phyloP scores from a whole-genome alignment of 2,797 vertebrate species.

The Alexandromys oeconomus region DNA sequence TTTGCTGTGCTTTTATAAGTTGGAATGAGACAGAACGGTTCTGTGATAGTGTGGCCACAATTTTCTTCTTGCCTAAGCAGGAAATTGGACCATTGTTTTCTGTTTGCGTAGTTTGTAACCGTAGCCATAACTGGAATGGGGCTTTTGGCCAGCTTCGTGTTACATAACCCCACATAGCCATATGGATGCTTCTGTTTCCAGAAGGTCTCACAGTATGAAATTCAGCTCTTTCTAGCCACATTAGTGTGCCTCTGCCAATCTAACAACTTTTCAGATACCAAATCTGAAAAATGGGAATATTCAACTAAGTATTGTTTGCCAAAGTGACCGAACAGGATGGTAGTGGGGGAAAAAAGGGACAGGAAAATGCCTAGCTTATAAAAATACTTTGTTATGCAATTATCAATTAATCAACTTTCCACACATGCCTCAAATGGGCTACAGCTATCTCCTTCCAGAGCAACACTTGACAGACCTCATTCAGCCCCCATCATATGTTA shows the following conservation, averaged over 20 bases:
- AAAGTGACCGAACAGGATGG: neutral
- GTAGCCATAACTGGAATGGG: neutral
- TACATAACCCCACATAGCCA: neutral
- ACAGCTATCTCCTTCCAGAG: neutral
- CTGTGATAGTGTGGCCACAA: neutral
- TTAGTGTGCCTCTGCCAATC: neutral
- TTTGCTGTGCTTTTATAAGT: neutral
- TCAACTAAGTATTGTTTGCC: neutral
- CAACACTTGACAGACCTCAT: neutral
- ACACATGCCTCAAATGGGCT: neutral
- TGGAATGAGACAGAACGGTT: conserved; percentile 1
- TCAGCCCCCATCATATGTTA: neutral
- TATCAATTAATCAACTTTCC: neutral
- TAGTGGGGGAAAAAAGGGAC: neutral
- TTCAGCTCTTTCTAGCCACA: neutral
- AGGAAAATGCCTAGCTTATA: neutral
- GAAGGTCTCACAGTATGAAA: neutral
- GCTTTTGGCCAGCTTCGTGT: neutral
- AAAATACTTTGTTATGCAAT: neutral
- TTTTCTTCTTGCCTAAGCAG: conserved; percentile 42
- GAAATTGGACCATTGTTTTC: conserved; percentile 13
- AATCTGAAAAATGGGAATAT: conserved; percentile 16
- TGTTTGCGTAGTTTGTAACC: neutral
- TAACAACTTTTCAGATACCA: neutral
- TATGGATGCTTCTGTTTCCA: conserved; percentile 9